Percentiles rank a stretch among this genome's conserved stretches.
These are phyloP conservation scores for Doris montereyensis DNA, from an alignment of 2,888 invertebrate species.

Conservation along the genomic window DNA sequence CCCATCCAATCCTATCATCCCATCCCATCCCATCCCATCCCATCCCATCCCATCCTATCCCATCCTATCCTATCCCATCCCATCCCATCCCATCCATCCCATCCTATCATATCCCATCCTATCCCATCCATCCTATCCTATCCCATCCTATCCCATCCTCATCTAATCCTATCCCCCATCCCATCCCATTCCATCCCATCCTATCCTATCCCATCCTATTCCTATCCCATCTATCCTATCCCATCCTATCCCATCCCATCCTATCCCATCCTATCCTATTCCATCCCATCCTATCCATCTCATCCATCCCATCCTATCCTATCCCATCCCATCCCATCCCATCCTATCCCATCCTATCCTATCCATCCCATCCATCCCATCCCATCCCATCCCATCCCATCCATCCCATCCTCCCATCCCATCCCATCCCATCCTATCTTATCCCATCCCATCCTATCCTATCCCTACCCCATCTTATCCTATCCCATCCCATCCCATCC, in stretches of 20 bases:
- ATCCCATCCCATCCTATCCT: background rate
- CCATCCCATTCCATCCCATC: background rate
- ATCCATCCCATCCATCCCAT: background rate
- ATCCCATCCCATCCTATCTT: background rate
- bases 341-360: background rate
- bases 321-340: background rate
- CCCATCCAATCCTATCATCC: too few species aligned
- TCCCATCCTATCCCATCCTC: constrained; percentile 15
- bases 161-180: background rate
- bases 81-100: background rate
- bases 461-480: constrained; percentile 7
- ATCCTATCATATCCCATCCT: background rate
- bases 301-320: background rate
- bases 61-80: background rate
- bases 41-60: too few species aligned
- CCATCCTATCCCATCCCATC: constrained; percentile 25
- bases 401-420: background rate
- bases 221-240: background rate
- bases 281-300: constrained; percentile 2
- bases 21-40: too few species aligned
- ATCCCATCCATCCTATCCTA: background rate
- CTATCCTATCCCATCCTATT: background rate
- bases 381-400: background rate
- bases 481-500: background rate
- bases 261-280: background rate